Evolutionary conservation across 2,888 invertebrate species (phyloP), one percentile per base, ranked within the genome.

Genomic region (Nomada flava): DNA sequence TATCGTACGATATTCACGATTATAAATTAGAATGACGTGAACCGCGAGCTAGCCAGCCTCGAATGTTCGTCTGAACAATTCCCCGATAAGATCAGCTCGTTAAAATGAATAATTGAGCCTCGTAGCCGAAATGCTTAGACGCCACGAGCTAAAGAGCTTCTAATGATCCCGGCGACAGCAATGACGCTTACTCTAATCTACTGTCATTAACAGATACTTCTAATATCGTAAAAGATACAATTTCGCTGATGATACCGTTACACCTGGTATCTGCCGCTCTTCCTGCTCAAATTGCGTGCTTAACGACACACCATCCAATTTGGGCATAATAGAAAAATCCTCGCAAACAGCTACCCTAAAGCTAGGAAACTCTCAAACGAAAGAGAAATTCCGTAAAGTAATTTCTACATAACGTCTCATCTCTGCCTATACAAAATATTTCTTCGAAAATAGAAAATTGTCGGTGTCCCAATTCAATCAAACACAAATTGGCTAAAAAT

Each of bases 11-110:
- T 29, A 7, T 59, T 59, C 18, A 5, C 67, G 47, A n/a, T 72
- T 70, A 69, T 65, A 70, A 76, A 70, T 69, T 57, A 64, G 20
- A 64, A 47, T 15, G 52, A 47, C 20, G 53, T 26, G 55, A 47
- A 62, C 70, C 13, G 53, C 26, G 23, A 71, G 44, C 26, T 59
- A n/a, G 47, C 2, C 10, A 42, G 57, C 3, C 18, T 26, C 53
- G 68, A 44, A 62, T 20, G 26, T 42, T 20, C 53, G 55, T 42
- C 29, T 13, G 44, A 52, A 55, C 29, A 50, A 64, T 63, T 72
- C 69, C 15, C 57, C 57, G 88, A 88, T 88, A 88, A 81, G 63
- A 87, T 87, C 88, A 78, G 68, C 82, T 86, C 88, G 82, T 88
- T 88, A 87, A 68, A 86, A 71, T 62, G 76, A 78, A 79, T 82